Base-by-base conservation (phyloP, 2,797 vertebrate species). In the Rhabdophis nuchalis region DNA sequence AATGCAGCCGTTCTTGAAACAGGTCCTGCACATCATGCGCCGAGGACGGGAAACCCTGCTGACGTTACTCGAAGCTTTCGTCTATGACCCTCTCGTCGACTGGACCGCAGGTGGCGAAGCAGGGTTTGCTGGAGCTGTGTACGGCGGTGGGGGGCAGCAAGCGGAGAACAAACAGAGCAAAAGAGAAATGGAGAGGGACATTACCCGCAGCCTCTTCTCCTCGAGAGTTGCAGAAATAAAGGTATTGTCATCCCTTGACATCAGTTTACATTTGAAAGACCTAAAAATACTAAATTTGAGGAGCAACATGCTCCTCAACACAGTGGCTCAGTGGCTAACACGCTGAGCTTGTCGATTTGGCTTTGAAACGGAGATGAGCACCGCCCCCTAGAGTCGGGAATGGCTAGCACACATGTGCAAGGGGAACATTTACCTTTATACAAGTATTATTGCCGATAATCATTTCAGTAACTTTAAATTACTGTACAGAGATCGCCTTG, bases 21-120 rank as follows among this genome's bases (percentile, higher is more conserved):
- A 99, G 99, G 99, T 99, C 90, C 97, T 99, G 89, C 99, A 99
- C 89, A 99, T 99, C 94, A 99, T 99, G 99, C 98, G 99, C 0
- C 98, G 99, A 88, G 99, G 99, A 91, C 98, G 99, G 95, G 99
- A 99, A 96, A 99, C 99, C 7, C 97, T 99, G 27, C 97, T 99
- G 60, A 99, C 99, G 0, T 97, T 99, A 90, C 97, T 99, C 90
- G 99, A 99, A 94, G 99, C 99, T 90, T 99, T 99, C 56, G 99
- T 99, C 64, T 99, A 99, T 91, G 99, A 99, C 94, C 99, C 99
- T 0, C 97, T 99, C 97, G 99, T 99, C 95, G 99, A 99, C 97
- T 99, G 99, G 99, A 99, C 99, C 0, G 99, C 99, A 0, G 99
- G 99, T 16, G 99, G 99, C 0, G 99, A 99, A 97, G 99, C 99